These are phyloP conservation scores for Sinelater perroti DNA, from an alignment of 2,888 invertebrate species.

Conservation along the genomic window DNA sequence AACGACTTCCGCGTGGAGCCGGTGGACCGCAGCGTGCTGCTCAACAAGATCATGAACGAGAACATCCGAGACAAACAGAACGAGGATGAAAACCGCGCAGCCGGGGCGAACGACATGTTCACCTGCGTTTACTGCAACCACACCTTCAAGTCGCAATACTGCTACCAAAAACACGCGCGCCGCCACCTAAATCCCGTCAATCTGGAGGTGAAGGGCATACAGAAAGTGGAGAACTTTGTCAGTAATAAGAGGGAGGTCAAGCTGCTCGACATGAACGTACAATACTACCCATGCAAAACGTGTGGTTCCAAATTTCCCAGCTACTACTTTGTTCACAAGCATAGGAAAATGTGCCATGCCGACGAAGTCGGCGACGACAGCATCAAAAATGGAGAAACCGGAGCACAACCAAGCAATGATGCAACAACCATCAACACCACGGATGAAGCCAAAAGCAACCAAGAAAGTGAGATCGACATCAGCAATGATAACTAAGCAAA, in stretches of 20 bases:
- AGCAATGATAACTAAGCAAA: slow-evolving; percentile 35
- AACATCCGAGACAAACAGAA: slow-evolving; percentile 56
- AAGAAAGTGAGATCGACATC: slow-evolving; percentile 36
- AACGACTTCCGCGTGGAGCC: slow-evolving; percentile 29
- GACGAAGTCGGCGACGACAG: slow-evolving; percentile 65
- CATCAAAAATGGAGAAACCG: slow-evolving; percentile 28
- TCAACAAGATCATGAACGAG: slow-evolving; percentile 60
- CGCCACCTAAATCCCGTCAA: slow-evolving; percentile 72
- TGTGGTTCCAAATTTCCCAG: slow-evolving; percentile 93
- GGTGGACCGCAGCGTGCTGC: slow-evolving; percentile 48
- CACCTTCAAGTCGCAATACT: slow-evolving; percentile 84
- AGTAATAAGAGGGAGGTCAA: slow-evolving; percentile 67
- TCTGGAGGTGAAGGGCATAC: slow-evolving; percentile 53
- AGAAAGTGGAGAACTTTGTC: slow-evolving; percentile 48
- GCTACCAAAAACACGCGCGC: slow-evolving; percentile 82
- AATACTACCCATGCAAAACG: slow-evolving; percentile 93
- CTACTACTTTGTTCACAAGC: slow-evolving; percentile 93
- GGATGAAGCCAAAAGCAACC: slow-evolving; percentile 17
- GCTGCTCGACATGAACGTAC: slow-evolving; percentile 79
- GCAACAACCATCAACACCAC: no score
- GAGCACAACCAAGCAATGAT: slow-evolving; percentile 30
- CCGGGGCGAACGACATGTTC: slow-evolving; percentile 61
- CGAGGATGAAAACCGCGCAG: slow-evolving; percentile 56
- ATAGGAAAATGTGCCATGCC: slow-evolving; percentile 85
- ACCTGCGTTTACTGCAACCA: slow-evolving; percentile 81